Base-by-base conservation (phyloP, 2,888 invertebrate species). In the Drosophila antonietae region DNA sequence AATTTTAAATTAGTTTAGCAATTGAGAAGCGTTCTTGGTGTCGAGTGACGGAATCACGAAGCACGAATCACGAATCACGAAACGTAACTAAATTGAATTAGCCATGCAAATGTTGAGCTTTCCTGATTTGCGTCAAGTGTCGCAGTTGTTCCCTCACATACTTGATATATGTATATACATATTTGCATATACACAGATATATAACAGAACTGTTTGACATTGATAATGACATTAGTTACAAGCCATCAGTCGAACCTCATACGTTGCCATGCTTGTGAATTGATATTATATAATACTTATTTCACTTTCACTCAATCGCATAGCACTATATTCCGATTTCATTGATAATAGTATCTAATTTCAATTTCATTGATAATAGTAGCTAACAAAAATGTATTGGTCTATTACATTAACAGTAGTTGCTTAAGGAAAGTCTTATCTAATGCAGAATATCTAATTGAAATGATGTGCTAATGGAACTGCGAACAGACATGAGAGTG, bases 31-130 rank as follows among this genome's bases (percentile, higher is more conserved):
- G 72, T 69, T 69, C 57, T 67, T 51, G 69, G 81, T 83, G 75
- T 78, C 84, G 74, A 60, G 49, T 72, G 66, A 31, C 60, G 65
- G 67, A 66, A 72, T 76, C 70, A 61, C 39, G 61, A 77, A 61
- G 41, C 75, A 76, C 73, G 73, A 76, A 59, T 56, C 72, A 73
- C 73, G 73, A 73, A 79, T 20, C 20, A 23, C 23, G 23, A 20
- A 20, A 82, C 46, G 69, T 62, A 62, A 73, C 73, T 49, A 85
- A 91, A 91, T 91, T 91, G 79, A 91, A 91, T 91, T 91, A 91
- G 71, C 81, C 74, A 91, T 91, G 91, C 84, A 91, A 91, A 91
- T 91, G 73, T 79, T 85, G 70, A 59, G 76, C 69, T 68, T 64
- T 68, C 63, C 33, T 78, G 84, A 77, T 82, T 83, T 75, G 53